These are phyloP conservation scores for Pelvicachromis taeniatus DNA, from an alignment of 2,113 vertebrate species.

Conservation along the genomic window DNA sequence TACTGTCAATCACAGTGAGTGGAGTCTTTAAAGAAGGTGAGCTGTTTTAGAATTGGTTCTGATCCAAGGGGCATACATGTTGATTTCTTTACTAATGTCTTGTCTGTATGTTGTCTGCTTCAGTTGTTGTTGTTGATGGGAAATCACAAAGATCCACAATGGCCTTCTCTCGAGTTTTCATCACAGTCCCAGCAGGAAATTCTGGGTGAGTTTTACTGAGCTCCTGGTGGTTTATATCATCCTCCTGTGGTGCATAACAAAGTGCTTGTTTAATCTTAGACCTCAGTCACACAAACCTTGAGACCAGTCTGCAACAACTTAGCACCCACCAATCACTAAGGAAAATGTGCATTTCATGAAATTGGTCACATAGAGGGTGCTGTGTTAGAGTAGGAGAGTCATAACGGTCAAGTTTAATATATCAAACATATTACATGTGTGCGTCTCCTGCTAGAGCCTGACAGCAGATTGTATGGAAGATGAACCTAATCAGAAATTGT, in stretches of 20 bases:
- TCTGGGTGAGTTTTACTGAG: slow-evolving; percentile 74
- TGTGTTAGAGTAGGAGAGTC: not conserved
- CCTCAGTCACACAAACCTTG: not conserved
- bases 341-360: not conserved
- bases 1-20: slow-evolving; percentile 84
- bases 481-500: not conserved
- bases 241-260: not conserved
- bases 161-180: slow-evolving; percentile 85
- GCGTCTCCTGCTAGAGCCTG: not conserved
- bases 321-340: not conserved
- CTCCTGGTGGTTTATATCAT: not conserved
- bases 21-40: slow-evolving; percentile 89
- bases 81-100: not conserved
- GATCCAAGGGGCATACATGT: not conserved
- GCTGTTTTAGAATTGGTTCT: not conserved
- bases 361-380: not conserved
- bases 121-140: slow-evolving; percentile 78
- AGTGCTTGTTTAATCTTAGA: not conserved
- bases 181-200: slow-evolving; percentile 83
- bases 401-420: not conserved
- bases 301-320: not conserved
- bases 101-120: not conserved
- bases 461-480: not conserved
- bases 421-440: not conserved
- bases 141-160: slow-evolving; percentile 79